Evolutionary conservation across 2,888 invertebrate genomes (phyloP), one percentile per base, ranked within the genome.

Genomic region (Tipula lateralis): DNA sequence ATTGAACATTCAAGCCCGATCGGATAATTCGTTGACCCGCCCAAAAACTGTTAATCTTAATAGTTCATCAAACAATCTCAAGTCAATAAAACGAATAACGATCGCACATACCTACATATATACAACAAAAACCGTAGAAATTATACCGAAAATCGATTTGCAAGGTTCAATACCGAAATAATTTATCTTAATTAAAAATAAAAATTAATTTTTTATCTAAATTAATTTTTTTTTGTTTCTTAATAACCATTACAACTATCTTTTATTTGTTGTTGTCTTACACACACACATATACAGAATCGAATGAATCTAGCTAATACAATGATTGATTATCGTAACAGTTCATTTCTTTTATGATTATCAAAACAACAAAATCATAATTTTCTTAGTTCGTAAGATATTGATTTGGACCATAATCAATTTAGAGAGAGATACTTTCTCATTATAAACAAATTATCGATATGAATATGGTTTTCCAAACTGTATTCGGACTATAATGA

Each of bases 241-340:
- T 66, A 66, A 66, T 66, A 66, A 66, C 66, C 66, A 66, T 66
- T 66, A 66, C 66, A 66, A 66, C 66, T 66, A 66, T 24, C 24
- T 66, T 24, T 9, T n/a, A n/a, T 66, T 66, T 9, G n/a, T 12
- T 36, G 9, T n/a, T n/a, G 36, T 5, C n/a, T n/a, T 12, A 36
- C 9, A 36, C 36, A 36, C 12, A 36, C 12, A 36, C 36, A 36
- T 5, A 36, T 12, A 36, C 1, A 36, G 9, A 36, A 66, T 24
- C 44, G 2, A 66, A 66, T n/a, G n/a, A 6, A 66, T 9, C 24
- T 66, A 24, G 24, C 66, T 24, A 1, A 66, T 24, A 19, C 24
- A 24, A 66, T 66, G 66, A 66, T 66, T 66, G 66, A 66, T 66
- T 66, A 66, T 66, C 66, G 9, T 66, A 66, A 66, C 66, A 66